Conservation (phyloP, 1,140 invertebrate genomes). For the Papilio aristodemus region DNA sequence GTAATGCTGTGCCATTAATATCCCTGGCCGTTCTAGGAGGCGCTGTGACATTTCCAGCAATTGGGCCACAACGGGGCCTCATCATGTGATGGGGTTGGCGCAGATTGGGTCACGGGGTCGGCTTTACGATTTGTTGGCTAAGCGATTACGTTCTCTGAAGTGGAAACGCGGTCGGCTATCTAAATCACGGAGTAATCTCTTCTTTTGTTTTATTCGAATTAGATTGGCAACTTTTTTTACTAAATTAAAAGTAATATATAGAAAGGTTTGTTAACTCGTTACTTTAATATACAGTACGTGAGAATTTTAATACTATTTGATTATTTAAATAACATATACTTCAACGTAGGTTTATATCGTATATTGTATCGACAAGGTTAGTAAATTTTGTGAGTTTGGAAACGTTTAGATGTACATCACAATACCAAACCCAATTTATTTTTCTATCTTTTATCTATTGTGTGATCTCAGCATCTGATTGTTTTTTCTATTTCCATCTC, state of each 20-base stretch:
- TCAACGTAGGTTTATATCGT: too few relatives aligned
- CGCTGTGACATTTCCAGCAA: conserved; percentile 53
- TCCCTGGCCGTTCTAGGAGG: conserved; percentile 28
- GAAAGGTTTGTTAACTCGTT: too few relatives aligned
- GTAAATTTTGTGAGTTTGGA: too few relatives aligned
- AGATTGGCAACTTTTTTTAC: not conserved
- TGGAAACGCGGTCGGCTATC: conserved; percentile 30
- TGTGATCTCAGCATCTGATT: too few relatives aligned
- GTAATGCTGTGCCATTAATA: conserved; percentile 42
- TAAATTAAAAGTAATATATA: not conserved
- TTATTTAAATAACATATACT: too few relatives aligned
- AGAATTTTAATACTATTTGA: too few relatives aligned
- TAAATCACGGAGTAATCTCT: conserved; percentile 2
- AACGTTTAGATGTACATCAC: too few relatives aligned
- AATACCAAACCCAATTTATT: too few relatives aligned
- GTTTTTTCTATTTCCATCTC: too few relatives aligned
- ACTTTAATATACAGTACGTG: too few relatives aligned
- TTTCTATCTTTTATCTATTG: too few relatives aligned
- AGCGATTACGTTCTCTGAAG: conserved; percentile 22
- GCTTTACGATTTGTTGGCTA: conserved; percentile 54
- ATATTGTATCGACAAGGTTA: too few relatives aligned
- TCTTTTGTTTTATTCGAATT: not conserved
- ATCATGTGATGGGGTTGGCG: conserved; percentile 42
- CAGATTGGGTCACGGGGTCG: conserved; percentile 55
- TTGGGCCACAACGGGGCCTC: conserved; percentile 49